Percentiles rank a stretch among this genome's conserved stretches.
These are phyloP conservation scores for Cotesia typhae DNA, from an alignment of 1,140 invertebrate species.

Conservation along the genomic window DNA sequence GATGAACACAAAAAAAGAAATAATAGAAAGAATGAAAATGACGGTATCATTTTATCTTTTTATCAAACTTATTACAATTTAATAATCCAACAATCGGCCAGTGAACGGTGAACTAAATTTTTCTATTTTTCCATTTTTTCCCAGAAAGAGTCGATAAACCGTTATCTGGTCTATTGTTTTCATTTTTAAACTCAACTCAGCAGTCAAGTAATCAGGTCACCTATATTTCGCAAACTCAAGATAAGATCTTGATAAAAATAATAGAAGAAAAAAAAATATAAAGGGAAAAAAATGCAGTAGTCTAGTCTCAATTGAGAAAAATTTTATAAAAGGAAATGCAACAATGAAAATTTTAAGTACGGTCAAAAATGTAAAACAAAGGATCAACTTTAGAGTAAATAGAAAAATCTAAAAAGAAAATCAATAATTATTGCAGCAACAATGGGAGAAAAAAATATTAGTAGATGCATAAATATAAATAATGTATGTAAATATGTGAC, in stretches of 20 bases:
- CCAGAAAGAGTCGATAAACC: neutral
- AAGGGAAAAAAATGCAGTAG: neutral
- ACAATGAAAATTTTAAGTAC: no score
- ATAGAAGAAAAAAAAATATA: neutral
- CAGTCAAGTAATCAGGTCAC: conserved; percentile 7
- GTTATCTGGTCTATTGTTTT: conserved; percentile 8
- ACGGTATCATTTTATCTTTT: neutral
- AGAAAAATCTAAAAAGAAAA: no score
- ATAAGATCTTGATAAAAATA: conserved; percentile 3
- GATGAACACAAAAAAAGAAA: no score
- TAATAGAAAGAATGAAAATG: no score
- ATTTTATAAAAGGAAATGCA: no score
- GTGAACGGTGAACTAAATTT: neutral
- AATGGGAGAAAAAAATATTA: no score
- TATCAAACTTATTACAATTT: neutral
- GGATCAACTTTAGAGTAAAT: no score
- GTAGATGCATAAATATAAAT: no score
- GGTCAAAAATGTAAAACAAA: no score
- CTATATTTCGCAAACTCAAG: neutral
- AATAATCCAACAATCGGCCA: conserved; percentile 5
- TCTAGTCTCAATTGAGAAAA: neutral
- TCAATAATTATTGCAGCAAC: no score
- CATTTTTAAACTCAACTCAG: neutral
- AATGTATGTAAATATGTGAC: no score
- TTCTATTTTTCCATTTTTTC: neutral